Evolutionary conservation across 2,113 vertebrate genomes (phyloP).

Genomic region (Oncorhynchus mykiss): DNA sequence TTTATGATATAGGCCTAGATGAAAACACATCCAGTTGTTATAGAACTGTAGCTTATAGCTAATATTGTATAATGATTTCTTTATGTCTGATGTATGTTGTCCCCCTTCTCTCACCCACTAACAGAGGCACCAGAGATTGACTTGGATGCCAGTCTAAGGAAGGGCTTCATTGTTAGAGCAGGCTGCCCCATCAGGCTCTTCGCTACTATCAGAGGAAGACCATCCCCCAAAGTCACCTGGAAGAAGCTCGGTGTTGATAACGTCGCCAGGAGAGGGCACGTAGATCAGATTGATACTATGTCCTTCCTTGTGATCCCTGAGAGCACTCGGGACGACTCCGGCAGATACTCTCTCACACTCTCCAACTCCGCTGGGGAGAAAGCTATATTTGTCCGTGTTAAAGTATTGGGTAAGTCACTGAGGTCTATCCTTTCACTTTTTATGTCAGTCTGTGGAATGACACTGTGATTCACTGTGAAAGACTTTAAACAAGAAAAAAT

Average conservation of each 20-base stretch:
- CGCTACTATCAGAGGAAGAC: constrained; percentile 90
- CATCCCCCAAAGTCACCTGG: constrained; percentile 95
- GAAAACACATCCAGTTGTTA: too few relatives aligned
- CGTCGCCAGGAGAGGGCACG: constrained; percentile 90
- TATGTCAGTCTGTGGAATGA: neutral
- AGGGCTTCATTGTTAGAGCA: constrained; percentile 89
- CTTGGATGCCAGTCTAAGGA: constrained; percentile 95
- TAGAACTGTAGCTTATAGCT: too few relatives aligned
- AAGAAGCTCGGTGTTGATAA: constrained; percentile 91
- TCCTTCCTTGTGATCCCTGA: constrained; percentile 95
- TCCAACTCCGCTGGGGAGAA: constrained; percentile 95
- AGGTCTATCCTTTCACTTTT: neutral
- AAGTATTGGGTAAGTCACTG: constrained; percentile 85
- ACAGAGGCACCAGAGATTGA: constrained; percentile 97
- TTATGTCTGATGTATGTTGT: constrained; percentile 13
- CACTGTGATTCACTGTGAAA: neutral
- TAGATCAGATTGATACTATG: constrained; percentile 97
- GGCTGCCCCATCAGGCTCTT: constrained; percentile 97
- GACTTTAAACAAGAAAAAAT: neutral
- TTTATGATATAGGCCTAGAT: neutral
- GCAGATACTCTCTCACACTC: constrained; percentile 91
- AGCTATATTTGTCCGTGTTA: constrained; percentile 92
- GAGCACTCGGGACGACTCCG: constrained; percentile 95
- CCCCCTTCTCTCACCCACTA: constrained; percentile 31
- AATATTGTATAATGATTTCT: too few relatives aligned